Conservation (phyloP, 2,113 vertebrate species). For the Ramphastos sulfuratus region DNA sequence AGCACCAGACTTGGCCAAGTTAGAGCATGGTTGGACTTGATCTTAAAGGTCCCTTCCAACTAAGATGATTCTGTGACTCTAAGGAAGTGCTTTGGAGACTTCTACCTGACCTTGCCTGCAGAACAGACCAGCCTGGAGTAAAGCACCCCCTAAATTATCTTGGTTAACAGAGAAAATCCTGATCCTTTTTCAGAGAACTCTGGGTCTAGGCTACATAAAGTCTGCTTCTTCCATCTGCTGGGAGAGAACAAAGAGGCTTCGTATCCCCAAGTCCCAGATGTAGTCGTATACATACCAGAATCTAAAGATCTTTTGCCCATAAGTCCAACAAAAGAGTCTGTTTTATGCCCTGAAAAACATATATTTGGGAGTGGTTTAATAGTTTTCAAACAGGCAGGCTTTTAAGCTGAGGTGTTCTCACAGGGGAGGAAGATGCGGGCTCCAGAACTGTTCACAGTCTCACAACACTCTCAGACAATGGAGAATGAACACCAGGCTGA, state of each 20-base stretch:
- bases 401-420: background rate
- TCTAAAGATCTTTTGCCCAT: conserved; percentile 93
- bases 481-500: background rate
- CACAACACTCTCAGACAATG: background rate
- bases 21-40: too few species aligned
- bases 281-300: conserved; percentile 82
- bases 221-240: background rate
- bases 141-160: background rate
- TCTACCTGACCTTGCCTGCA: background rate
- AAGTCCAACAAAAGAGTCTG: conserved; percentile 89
- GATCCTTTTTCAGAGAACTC: background rate
- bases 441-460: background rate
- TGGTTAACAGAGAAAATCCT: background rate
- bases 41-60: too few species aligned
- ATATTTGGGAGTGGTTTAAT: conserved; percentile 76
- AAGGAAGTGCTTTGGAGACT: background rate
- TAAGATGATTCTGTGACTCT: too few species aligned
- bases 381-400: conserved; percentile 35
- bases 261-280: background rate
- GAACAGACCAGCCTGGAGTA: background rate
- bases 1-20: too few species aligned
- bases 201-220: background rate
- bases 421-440: background rate
- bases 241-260: conserved; percentile 7
- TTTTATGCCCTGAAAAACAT: conserved; percentile 85